Evolutionary conservation across 2,113 vertebrate genomes (phyloP).

Genomic region (Motacilla alba): DNA sequence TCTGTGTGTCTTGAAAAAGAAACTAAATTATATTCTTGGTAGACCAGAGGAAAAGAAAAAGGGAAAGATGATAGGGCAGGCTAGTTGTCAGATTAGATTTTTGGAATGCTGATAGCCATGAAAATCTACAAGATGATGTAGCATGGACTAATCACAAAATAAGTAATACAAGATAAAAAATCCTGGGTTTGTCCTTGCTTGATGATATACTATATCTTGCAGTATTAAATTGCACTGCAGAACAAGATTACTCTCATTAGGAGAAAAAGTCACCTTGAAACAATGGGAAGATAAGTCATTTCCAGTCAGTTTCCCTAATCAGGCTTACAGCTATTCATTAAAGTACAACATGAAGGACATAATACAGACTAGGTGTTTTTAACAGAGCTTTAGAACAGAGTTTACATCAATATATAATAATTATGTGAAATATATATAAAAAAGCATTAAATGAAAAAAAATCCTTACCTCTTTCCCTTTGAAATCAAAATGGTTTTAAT

Average conservation of each 20-base stretch:
- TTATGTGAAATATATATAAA: not conserved
- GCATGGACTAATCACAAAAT: not conserved
- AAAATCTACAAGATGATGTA: not conserved
- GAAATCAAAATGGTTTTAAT: not conserved
- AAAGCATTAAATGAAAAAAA: not conserved
- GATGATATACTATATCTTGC: not conserved
- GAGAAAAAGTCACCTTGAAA: slow-evolving; percentile 41
- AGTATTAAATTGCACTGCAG: not conserved
- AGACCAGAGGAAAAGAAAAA: not conserved
- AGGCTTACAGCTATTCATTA: not conserved
- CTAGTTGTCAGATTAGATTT: not conserved
- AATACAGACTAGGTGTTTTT: not conserved
- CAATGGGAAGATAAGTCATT: slow-evolving; percentile 4
- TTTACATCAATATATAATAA: not conserved
- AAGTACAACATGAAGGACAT: not conserved
- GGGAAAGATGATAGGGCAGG: not conserved
- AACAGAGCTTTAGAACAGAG: not conserved
- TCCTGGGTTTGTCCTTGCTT: not conserved
- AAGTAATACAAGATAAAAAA: not conserved
- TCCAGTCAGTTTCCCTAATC: slow-evolving; percentile 14
- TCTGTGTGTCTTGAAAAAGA: not conserved
- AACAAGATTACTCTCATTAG: slow-evolving; percentile 14
- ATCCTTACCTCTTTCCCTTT: not conserved
- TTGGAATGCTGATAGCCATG: not conserved
- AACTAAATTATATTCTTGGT: not conserved